phyloP scores from a whole-genome alignment of 2,888 invertebrate species.

The Galerucella pusilla region DNA sequence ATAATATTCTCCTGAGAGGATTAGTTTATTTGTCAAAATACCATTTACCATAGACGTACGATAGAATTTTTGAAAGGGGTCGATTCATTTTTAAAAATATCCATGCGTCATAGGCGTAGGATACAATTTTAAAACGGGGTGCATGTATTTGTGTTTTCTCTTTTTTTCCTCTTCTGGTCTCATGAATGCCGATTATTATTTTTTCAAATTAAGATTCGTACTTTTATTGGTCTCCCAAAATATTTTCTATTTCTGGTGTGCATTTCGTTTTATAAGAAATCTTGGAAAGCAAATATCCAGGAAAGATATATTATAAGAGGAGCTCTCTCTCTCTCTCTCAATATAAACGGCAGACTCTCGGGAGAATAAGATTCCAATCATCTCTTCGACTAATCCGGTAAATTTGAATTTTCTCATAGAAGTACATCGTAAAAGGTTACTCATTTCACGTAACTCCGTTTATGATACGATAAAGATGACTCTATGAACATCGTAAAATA shows the following conservation, averaged over 20 bases:
- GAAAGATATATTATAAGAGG: not conserved
- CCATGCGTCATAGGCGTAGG: too few relatives aligned
- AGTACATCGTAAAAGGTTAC: constrained; percentile 33
- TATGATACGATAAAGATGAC: constrained; percentile 22
- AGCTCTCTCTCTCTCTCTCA: not conserved
- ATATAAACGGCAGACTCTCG: constrained; percentile 13
- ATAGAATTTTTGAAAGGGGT: too few relatives aligned
- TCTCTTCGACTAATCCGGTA: constrained; percentile 29
- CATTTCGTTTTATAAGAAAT: constrained; percentile 1
- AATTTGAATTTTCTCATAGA: constrained; percentile 32
- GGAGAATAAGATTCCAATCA: constrained; percentile 28
- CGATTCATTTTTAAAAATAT: too few relatives aligned
- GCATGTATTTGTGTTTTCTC: too few relatives aligned
- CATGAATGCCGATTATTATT: too few relatives aligned
- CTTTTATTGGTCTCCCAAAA: not conserved
- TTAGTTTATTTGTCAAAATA: too few relatives aligned
- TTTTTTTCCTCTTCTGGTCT: too few relatives aligned
- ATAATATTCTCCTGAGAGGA: too few relatives aligned
- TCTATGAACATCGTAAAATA: constrained; percentile 17
- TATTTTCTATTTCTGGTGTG: constrained; percentile 1
- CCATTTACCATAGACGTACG: too few relatives aligned
- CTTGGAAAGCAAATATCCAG: not conserved
- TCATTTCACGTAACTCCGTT: constrained; percentile 24
- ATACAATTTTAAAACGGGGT: too few relatives aligned
- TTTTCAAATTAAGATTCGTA: too few relatives aligned